Base-by-base conservation (phyloP, 2,797 vertebrate species). In the Furcifer pardalis region DNA sequence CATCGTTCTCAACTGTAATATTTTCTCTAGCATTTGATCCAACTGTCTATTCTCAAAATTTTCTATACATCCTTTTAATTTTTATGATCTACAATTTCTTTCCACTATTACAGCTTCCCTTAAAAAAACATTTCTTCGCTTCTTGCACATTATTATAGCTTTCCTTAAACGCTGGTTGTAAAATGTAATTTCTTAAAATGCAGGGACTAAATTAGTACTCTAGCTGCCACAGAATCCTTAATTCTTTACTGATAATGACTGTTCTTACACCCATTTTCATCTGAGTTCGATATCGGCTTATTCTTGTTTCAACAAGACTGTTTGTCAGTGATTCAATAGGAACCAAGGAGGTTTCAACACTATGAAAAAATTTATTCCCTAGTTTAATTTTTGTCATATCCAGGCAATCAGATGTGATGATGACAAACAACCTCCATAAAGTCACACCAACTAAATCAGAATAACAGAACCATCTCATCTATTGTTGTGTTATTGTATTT, bases 401-500 rank as follows among this genome's bases (percentile, higher is more conserved):
- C 19, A 40, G 21, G 76, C 73, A 77, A 79, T 82, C 80, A 78
- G 30, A 74, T 30, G 23, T 32, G n/a, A 82, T 49, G 32, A 60
- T 40, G 68, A 85, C 19, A 60, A 88, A 68, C 60, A 77, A n/a
- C 65, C 15, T 84, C 62, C 37, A 79, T 4, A 30, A 44, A 65
- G n/a, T 32, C 23, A 65, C 27, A 56, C 35, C 60, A 77, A 40
- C 66, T 63, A 69, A 35, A 60, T 69, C 73, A 72, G 82, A 63
- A 35, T 68, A 32, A 32, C 10, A 85, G 23, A 88, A 60, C 32
- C 15, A 40, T 30, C 30, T 32, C 35, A 25, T 3, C 49, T 49
- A 69, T 76, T 69, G 52, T 52, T 65, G 56, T 75, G 66, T 76
- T 78, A 73, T 68, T 77, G 27, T 13, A 82, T 68, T 49, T 79